These are phyloP conservation scores for Cerceris ruficornis DNA, from an alignment of 2,888 invertebrate genomes.

Conservation along the genomic window DNA sequence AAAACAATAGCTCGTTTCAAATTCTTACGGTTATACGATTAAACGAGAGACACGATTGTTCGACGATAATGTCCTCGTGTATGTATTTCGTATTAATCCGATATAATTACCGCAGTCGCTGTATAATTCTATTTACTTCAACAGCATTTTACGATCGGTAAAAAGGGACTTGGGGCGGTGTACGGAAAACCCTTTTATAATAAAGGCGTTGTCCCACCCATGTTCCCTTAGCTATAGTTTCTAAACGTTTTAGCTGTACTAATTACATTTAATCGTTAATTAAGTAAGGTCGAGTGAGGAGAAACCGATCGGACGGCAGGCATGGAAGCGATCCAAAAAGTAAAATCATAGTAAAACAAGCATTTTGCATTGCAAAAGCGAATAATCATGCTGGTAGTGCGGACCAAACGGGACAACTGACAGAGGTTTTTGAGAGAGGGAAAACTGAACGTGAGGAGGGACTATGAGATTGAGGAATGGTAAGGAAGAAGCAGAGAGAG, in stretches of 20 bases:
- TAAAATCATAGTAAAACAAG: constrained; percentile 68
- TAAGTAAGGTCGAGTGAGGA: constrained; percentile 36
- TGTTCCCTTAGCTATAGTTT: constrained; percentile 40
- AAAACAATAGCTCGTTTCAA: neutral
- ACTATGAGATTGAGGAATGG: constrained; percentile 14
- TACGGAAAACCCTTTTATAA: constrained; percentile 21
- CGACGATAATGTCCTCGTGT: constrained; percentile 23
- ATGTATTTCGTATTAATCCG: constrained; percentile 33
- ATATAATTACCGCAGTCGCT: constrained; percentile 21
- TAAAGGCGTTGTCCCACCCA: constrained; percentile 1
- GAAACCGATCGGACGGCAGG: constrained; percentile 79
- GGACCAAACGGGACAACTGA: constrained; percentile 80
- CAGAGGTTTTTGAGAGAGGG: constrained; percentile 60
- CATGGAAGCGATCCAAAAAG: constrained; percentile 75
- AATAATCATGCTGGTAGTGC: constrained; percentile 79
- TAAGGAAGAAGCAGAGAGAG: neutral
- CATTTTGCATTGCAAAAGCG: constrained; percentile 74
- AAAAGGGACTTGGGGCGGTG: constrained; percentile 7
- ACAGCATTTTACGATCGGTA: constrained; percentile 5
- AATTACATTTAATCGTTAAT: constrained; percentile 50
- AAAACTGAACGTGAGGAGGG: constrained; percentile 9
- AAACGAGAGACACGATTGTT: neutral
- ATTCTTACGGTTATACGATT: neutral
- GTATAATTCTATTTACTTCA: constrained; percentile 22
- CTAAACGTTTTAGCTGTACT: constrained; percentile 46